Percentiles rank a stretch among this genome's conserved stretches.
phyloP scores from a whole-genome alignment of 2,888 invertebrate species.

The Lasioglossum malachurum region DNA sequence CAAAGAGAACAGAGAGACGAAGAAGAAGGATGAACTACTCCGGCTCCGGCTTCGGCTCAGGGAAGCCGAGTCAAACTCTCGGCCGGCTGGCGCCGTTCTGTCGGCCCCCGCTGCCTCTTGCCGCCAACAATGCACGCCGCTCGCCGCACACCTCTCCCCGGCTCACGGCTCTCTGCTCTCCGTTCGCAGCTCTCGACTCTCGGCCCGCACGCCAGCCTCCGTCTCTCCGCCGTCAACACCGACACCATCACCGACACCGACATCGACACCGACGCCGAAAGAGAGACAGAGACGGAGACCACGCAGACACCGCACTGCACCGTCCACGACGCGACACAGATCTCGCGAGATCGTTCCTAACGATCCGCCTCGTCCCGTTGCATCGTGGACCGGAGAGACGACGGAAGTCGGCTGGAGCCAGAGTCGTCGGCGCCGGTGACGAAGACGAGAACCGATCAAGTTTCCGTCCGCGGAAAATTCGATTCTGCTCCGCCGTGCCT shows the following conservation, averaged over 20 bases:
- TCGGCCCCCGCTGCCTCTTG: slow-evolving; percentile 77
- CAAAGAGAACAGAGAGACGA: slow-evolving; percentile 34
- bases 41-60: slow-evolving; percentile 51
- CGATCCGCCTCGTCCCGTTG: slow-evolving; percentile 27
- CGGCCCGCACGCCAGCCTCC: slow-evolving; percentile 14
- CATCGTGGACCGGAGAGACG: slow-evolving; percentile 23
- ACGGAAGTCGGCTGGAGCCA: not conserved
- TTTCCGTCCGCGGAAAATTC: slow-evolving; percentile 12
- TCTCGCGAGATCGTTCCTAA: slow-evolving; percentile 45
- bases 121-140: slow-evolving; percentile 78
- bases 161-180: not conserved
- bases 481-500: slow-evolving; percentile 2
- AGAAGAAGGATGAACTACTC: slow-evolving; percentile 52
- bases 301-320: not conserved
- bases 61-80: slow-evolving; percentile 73
- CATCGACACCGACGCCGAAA: slow-evolving; percentile 26
- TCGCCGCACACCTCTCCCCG: slow-evolving; percentile 58
- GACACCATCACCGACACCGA: slow-evolving; percentile 57
- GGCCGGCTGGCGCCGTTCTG: slow-evolving; percentile 79
- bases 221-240: slow-evolving; percentile 50
- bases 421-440: not conserved
- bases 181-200: slow-evolving; percentile 4
- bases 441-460: slow-evolving; percentile 21
- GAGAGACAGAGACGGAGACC: too few relatives aligned
- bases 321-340: slow-evolving; percentile 31